A percentile compares a stretch with the other conserved stretches of the same genome.
Evolutionary conservation across 1,140 invertebrate species (phyloP).

Genomic region (Reticulitermes speratus): DNA sequence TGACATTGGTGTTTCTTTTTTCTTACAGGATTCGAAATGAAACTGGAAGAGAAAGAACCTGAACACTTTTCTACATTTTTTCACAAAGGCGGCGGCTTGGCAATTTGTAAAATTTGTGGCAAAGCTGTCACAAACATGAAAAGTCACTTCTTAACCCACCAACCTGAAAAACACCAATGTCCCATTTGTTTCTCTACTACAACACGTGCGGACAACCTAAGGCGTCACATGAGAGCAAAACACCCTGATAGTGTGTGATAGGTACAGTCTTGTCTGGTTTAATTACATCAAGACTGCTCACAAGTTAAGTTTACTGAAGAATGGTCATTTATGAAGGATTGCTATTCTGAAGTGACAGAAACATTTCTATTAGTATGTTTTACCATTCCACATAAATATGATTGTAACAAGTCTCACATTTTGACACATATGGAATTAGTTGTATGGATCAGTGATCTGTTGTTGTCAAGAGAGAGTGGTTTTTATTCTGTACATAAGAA

Average conservation of each 20-base stretch:
- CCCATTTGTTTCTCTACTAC: slow-evolving; percentile 34
- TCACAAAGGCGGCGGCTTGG: slow-evolving; percentile 27
- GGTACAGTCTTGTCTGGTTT: not conserved
- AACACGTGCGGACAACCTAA: slow-evolving; percentile 48
- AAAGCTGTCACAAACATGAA: slow-evolving; percentile 35
- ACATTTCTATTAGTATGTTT: not conserved
- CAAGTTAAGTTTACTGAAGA: not conserved
- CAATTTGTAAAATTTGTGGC: slow-evolving; percentile 37
- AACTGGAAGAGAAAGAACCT: slow-evolving; percentile 19
- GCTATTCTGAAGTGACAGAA: not conserved
- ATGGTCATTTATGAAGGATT: not conserved
- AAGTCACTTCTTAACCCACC: slow-evolving; percentile 35
- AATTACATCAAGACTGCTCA: not conserved
- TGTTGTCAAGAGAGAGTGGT: not conserved
- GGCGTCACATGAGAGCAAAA: slow-evolving; percentile 53
- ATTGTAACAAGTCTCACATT: not conserved
- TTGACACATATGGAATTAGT: not conserved
- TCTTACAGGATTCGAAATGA: slow-evolving; percentile 23
- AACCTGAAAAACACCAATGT: slow-evolving; percentile 36
- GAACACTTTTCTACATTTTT: slow-evolving; percentile 27
- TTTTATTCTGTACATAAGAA: not conserved
- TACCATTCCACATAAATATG: not conserved
- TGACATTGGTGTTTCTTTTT: slow-evolving; percentile 27
- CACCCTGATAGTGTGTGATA: slow-evolving; percentile 37
- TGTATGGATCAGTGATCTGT: not conserved